Base-by-base conservation (phyloP, 1,140 invertebrate genomes). In the Anastatus disparis region DNA sequence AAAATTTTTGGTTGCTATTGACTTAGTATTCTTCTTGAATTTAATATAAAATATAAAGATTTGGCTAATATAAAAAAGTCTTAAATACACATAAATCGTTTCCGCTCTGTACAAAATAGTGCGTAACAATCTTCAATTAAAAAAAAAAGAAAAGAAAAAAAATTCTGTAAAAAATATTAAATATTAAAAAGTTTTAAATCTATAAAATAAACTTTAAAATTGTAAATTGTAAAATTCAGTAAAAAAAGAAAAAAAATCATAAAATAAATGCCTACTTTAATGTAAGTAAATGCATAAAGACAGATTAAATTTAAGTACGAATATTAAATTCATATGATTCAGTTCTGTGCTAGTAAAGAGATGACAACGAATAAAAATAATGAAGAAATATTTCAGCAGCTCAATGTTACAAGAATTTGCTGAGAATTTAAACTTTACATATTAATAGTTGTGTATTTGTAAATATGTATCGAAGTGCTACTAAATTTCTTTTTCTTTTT, bases 1-100 rank as follows among this genome's bases (percentile, higher is more conserved):
- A 48, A 65, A 61, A 8, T 65, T 71, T 71, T 65, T 71, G 62
- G 62, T 71, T 59, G 55, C 52, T 71, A 71, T 71, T 71, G 70
- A 71, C 62, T 71, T 71, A 71, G 69, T 71, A 48, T 71, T 58
- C 27, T 46, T 10, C 17, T 64, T 20, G 22, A 64, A 58, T 56
- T 58, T 12, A 70, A 48, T 58, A 58, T 58, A 64, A 63, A 58
- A 71, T 35, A 71, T 40, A 65, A 64, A 56, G 20, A 38, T 64
- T 58, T 64, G 52, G 52, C 69, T 71, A 71, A 64, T 56, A 12
- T 71, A 64, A 70, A 55, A 63, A 71, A 71, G 52, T 71, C 61
- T 62, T 70, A 55, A 70, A 63, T 63, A 70, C 24, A 55, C 59
- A 63, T 63, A 63, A 70, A 70, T 35, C 13, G n/a, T 55, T 63